Evolutionary conservation across 2,797 vertebrate genomes (phyloP).

Genomic region (Graptemys geographica): DNA sequence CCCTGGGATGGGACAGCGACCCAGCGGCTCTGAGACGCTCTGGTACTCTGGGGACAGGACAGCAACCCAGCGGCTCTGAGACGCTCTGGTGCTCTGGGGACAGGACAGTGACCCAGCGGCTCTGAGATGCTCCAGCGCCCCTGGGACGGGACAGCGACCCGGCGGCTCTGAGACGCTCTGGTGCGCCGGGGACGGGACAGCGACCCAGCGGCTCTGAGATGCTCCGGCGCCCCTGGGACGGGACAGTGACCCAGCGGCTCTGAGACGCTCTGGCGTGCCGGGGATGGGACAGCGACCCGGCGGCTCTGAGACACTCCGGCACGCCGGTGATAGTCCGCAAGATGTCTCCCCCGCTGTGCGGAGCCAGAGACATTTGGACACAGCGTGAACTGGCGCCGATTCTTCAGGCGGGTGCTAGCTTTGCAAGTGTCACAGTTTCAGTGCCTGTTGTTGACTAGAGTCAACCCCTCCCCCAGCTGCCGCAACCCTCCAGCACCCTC

Average conservation of each 20-base stretch:
- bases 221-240: accelerated
- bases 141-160: too few relatives aligned
- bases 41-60: too few relatives aligned
- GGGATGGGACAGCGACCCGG: background rate
- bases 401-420: background rate
- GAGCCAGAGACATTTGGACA: background rate
- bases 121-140: accelerated
- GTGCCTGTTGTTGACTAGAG: background rate
- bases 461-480: background rate
- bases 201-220: too few relatives aligned
- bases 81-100: accelerated
- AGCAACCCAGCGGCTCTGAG: too few relatives aligned
- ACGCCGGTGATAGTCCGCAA: accelerated
- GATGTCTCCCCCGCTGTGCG: background rate
- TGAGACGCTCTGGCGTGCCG: too few relatives aligned
- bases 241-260: too few relatives aligned
- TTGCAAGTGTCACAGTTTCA: background rate
- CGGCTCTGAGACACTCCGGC: accelerated
- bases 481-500: background rate
- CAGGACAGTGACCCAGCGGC: too few relatives aligned
- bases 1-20: too few relatives aligned
- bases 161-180: accelerated
- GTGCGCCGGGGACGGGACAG: accelerated
- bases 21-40: too few relatives aligned
- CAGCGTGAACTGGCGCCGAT: background rate